Conservation (phyloP, 2,797 vertebrate species). For the Staurois parvus region DNA sequence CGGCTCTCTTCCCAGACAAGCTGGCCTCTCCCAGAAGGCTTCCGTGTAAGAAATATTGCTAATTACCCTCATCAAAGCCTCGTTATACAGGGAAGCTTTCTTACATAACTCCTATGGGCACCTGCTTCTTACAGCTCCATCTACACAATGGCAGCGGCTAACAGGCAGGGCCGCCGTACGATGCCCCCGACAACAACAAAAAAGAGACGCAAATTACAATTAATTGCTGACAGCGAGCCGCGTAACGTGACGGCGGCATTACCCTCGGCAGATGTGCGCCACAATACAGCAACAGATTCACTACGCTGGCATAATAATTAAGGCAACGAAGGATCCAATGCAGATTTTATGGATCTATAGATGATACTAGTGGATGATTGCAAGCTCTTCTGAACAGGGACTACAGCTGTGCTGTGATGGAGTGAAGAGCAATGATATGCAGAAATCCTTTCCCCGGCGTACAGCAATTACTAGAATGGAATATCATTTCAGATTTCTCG, state of each 20-base stretch:
- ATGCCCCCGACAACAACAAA: too few relatives aligned
- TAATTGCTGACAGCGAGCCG: neutral
- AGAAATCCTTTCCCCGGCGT: too few relatives aligned
- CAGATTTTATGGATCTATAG: too few relatives aligned
- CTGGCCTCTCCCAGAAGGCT: conserved; percentile 8
- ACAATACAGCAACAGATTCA: too few relatives aligned
- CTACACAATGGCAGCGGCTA: neutral
- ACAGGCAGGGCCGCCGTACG: neutral
- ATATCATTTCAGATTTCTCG: too few relatives aligned
- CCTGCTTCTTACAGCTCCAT: conserved; percentile 9
- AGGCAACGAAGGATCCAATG: too few relatives aligned
- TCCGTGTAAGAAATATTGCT: conserved; percentile 21
- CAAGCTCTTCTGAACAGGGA: too few relatives aligned
- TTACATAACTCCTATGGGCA: conserved; percentile 17
- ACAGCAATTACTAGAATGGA: too few relatives aligned
- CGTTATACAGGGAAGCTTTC: conserved; percentile 22
- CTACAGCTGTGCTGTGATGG: too few relatives aligned
- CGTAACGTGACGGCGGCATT: neutral
- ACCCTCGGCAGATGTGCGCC: neutral
- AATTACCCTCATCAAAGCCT: conserved; percentile 45
- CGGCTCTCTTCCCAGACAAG: conserved; percentile 16
- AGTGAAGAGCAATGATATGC: too few relatives aligned
- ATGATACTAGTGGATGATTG: too few relatives aligned
- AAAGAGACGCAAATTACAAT: neutral
- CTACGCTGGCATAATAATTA: too few relatives aligned